Conservation (phyloP, 1,140 invertebrate species). For the Drosophila virilis region DNA sequence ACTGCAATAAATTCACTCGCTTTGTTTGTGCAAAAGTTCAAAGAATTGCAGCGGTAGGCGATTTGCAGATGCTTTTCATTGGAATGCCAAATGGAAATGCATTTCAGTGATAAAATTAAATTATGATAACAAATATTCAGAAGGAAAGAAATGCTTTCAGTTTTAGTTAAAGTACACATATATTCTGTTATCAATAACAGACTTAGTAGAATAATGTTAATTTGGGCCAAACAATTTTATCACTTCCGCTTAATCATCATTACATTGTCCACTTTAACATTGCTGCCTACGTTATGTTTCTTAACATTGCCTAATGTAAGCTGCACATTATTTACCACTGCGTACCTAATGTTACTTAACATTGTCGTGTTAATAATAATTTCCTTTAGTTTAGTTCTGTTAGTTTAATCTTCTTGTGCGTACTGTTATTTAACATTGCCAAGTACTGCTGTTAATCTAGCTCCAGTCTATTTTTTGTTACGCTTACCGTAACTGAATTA, state of each 20-base stretch:
- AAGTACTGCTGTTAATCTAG: background rate
- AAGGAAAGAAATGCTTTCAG: background rate
- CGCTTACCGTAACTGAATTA: too few species aligned
- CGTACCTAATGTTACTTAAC: too few species aligned
- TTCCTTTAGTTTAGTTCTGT: background rate
- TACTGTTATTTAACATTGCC: background rate
- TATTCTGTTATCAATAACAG: too few species aligned
- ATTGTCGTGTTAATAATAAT: too few species aligned
- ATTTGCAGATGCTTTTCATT: slow-evolving; percentile 24
- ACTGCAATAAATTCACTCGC: slow-evolving; percentile 72
- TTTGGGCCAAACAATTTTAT: too few species aligned
- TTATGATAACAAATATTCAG: background rate
- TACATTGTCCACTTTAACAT: too few species aligned
- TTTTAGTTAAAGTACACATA: too few species aligned
- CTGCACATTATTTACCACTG: too few species aligned
- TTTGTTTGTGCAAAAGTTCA: slow-evolving; percentile 76
- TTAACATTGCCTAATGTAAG: too few species aligned
- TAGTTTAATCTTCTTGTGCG: background rate
- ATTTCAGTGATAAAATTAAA: slow-evolving; percentile 8
- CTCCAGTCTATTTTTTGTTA: background rate
- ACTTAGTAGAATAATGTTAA: too few species aligned
- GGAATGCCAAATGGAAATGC: slow-evolving; percentile 17
- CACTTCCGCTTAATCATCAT: too few species aligned
- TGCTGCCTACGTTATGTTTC: too few species aligned
- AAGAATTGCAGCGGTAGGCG: slow-evolving; percentile 46